Evolutionary conservation across 2,113 vertebrate genomes (phyloP).

Genomic region (Oryzias curvinotus): DNA sequence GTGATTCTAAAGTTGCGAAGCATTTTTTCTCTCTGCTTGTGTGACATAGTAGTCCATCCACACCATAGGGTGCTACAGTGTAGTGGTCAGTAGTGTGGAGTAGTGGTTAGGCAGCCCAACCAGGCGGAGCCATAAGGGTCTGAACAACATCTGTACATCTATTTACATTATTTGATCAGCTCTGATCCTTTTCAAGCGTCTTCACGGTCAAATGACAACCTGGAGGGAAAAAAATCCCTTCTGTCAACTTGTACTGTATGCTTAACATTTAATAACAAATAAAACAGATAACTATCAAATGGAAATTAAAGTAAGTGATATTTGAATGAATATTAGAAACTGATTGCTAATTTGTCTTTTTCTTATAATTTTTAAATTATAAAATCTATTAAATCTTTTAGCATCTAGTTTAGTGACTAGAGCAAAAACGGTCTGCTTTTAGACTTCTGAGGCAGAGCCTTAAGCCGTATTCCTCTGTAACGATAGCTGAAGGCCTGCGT

Average conservation of each 20-base stretch:
- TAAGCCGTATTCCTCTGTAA: constrained; percentile 16
- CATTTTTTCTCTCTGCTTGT: constrained; percentile 28
- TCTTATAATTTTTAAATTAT: too few relatives aligned
- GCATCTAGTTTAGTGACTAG: too few relatives aligned
- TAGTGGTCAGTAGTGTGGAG: constrained; percentile 76
- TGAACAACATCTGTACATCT: constrained; percentile 58
- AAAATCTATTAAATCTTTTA: too few relatives aligned
- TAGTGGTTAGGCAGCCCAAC: constrained; percentile 68
- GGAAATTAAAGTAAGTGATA: too few relatives aligned
- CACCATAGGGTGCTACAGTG: constrained; percentile 63
- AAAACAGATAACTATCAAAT: too few relatives aligned
- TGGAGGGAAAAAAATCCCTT: too few relatives aligned
- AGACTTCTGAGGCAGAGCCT: too few relatives aligned
- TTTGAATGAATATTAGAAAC: too few relatives aligned
- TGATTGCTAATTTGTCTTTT: too few relatives aligned
- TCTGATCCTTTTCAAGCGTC: constrained; percentile 26
- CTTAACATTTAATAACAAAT: too few relatives aligned
- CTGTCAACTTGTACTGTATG: too few relatives aligned
- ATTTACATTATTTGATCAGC: constrained; percentile 57
- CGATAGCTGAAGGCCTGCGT: constrained; percentile 15
- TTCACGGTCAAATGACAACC: not conserved
- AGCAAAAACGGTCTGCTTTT: too few relatives aligned
- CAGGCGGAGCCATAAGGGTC: constrained; percentile 43
- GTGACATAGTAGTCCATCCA: constrained; percentile 62
- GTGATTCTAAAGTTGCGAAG: constrained; percentile 46